These are phyloP conservation scores for cattle (Bos taurus) DNA, from an alignment of 2,113 vertebrate species.

Conservation along the genomic window ARS-UCD2.0 NC_037354.1:42137501-42138000, in stretches of 20 bases:
- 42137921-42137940: not conserved
- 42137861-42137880: not conserved
- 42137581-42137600: not conserved
- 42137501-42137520: not conserved
- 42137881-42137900: conserved; percentile 20
- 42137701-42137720: not conserved
- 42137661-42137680: not conserved
- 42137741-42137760: conserved; percentile 2
- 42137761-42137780: not conserved
- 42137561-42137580: not conserved
- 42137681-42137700: not conserved
- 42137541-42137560: not conserved
- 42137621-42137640: not conserved
- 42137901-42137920: not conserved
- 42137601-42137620: not conserved
- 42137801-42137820: not conserved
- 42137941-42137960: not conserved
- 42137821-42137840: not conserved
- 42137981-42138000: not conserved
- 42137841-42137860: not conserved
- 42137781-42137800: not conserved
- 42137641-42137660: not conserved
- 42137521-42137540: not conserved
- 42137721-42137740: not conserved
- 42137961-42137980: not conserved